Evolutionary conservation across 2,888 invertebrate genomes (phyloP).

Genomic region (Drosophila infuscata): DNA sequence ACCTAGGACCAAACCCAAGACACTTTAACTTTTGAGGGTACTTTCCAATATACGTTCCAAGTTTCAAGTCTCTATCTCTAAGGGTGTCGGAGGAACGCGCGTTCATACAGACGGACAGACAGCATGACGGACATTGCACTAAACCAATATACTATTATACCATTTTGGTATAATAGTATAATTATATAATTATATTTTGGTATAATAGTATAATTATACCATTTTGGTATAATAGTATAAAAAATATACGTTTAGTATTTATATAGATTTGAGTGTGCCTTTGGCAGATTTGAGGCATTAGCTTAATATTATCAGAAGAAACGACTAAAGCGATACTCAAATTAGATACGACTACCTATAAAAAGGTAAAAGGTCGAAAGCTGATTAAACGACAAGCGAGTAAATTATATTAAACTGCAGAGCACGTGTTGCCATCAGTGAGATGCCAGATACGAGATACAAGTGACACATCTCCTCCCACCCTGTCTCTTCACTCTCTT

Average conservation of each 20-base stretch:
- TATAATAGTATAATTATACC: no score
- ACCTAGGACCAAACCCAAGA: no score
- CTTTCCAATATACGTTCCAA: no score
- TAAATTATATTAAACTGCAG: constrained; percentile 59
- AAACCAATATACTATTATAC: neutral
- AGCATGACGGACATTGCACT: no score
- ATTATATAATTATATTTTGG: neutral
- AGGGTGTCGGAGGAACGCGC: no score
- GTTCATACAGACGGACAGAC: no score
- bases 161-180: neutral
- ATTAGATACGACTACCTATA: constrained; percentile 54
- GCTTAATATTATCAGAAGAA: constrained; percentile 50
- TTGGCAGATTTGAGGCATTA: constrained; percentile 54
- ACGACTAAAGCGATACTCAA: constrained; percentile 60
- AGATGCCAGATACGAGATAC: constrained; percentile 25
- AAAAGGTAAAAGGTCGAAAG: constrained; percentile 37
- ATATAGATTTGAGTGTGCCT: constrained; percentile 34
- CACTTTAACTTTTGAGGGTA: no score
- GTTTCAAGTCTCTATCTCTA: no score
- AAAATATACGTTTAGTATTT: neutral
- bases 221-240: no score
- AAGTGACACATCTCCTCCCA: constrained; percentile 34
- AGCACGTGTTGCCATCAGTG: constrained; percentile 54
- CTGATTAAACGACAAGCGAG: constrained; percentile 55
- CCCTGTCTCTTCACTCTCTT: neutral